Evolutionary conservation across 2,888 invertebrate species (phyloP).

Genomic region (Orthonevra nobilis): DNA sequence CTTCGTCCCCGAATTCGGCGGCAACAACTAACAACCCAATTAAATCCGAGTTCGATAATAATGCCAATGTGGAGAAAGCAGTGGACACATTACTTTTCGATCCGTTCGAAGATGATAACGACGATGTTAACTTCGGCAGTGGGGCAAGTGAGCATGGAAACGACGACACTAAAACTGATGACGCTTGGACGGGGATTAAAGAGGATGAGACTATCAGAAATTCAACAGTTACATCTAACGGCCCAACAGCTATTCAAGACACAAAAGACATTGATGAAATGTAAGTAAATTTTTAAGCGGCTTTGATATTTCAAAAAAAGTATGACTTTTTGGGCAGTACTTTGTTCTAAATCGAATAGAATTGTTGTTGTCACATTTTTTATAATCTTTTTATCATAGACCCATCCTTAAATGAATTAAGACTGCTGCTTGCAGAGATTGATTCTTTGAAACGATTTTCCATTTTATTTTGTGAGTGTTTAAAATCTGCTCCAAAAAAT

Average conservation of each 20-base stretch:
- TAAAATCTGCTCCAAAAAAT: too few species aligned
- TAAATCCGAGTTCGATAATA: slow-evolving; percentile 76
- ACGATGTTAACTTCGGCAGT: slow-evolving; percentile 65
- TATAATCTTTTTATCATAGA: too few species aligned
- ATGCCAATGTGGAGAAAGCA: slow-evolving; percentile 77
- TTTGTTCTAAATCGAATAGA: too few species aligned
- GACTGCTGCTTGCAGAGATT: too few species aligned
- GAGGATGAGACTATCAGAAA: slow-evolving; percentile 66
- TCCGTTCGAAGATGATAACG: slow-evolving; percentile 53
- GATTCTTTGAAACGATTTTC: too few species aligned
- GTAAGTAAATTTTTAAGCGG: too few species aligned
- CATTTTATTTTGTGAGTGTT: too few species aligned
- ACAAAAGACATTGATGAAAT: slow-evolving; percentile 60
- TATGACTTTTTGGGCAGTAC: too few species aligned
- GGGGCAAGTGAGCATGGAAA: slow-evolving; percentile 43
- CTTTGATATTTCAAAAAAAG: too few species aligned
- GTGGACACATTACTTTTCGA: slow-evolving; percentile 44
- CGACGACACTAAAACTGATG: slow-evolving; percentile 48
- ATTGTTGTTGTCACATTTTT: too few species aligned
- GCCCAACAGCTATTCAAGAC: slow-evolving; percentile 47
- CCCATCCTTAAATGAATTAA: too few species aligned
- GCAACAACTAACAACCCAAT: slow-evolving; percentile 24
- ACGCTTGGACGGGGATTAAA: slow-evolving; percentile 40
- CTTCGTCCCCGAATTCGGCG: slow-evolving; percentile 15
- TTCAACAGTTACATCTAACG: slow-evolving; percentile 59